Evolutionary conservation across 2,888 invertebrate species (phyloP).

Genomic region (Copidosoma aretas): DNA sequence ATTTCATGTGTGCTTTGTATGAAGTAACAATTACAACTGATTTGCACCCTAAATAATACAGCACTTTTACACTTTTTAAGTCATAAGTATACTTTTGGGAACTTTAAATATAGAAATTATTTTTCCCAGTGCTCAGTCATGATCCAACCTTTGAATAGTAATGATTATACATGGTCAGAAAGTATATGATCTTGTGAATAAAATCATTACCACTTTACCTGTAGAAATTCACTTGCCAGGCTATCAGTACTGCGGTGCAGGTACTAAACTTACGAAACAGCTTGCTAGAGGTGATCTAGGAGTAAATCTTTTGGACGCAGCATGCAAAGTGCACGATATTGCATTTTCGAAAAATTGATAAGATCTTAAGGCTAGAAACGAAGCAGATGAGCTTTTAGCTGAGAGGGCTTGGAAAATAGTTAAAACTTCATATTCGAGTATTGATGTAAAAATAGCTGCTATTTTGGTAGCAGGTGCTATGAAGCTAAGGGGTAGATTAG

Average conservation of each 20-base stretch:
- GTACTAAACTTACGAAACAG: constrained; percentile 47
- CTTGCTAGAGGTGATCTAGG: constrained; percentile 46
- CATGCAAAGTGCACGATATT: constrained; percentile 29
- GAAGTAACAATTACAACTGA: neutral
- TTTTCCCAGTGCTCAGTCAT: neutral
- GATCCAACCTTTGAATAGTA: neutral
- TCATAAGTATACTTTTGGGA: too few relatives aligned
- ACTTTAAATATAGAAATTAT: too few relatives aligned
- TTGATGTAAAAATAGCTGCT: constrained; percentile 53
- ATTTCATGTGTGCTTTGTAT: neutral
- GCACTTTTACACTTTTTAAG: neutral
- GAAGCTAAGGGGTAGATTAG: constrained; percentile 51
- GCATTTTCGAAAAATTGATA: constrained; percentile 41
- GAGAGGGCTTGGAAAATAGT: constrained; percentile 51
- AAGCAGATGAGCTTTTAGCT: constrained; percentile 54
- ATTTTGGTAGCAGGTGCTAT: constrained; percentile 50
- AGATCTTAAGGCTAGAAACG: constrained; percentile 45
- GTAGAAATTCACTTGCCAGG: constrained; percentile 43
- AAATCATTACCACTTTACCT: constrained; percentile 39
- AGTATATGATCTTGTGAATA: constrained; percentile 7
- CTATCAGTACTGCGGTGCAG: constrained; percentile 51
- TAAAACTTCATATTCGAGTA: constrained; percentile 45
- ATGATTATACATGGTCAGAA: neutral
- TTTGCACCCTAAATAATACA: neutral
- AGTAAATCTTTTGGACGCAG: constrained; percentile 47